These are phyloP conservation scores for Apotomis turbidana DNA, from an alignment of 2,888 invertebrate genomes.

Conservation along the genomic window DNA sequence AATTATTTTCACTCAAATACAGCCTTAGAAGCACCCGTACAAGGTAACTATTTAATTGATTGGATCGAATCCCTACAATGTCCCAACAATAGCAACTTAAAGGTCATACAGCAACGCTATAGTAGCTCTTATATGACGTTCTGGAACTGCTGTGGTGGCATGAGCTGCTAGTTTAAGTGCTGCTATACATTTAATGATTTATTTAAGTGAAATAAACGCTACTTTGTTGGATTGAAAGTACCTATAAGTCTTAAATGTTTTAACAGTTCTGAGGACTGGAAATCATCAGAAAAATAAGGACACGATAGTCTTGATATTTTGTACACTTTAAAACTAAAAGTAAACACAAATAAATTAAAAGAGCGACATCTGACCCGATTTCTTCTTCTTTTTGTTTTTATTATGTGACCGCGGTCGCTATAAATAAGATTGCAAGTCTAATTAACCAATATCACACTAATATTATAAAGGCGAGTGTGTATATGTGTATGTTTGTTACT, in stretches of 20 bases:
- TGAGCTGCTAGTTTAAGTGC: slow-evolving; percentile 26
- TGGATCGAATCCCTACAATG: slow-evolving; percentile 37
- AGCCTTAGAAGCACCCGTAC: slow-evolving; percentile 16
- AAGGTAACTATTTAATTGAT: slow-evolving; percentile 39
- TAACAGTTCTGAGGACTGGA: no score
- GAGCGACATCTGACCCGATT: no score
- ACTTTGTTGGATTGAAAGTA: slow-evolving; percentile 27
- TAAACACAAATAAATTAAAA: no score
- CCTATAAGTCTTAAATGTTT: not conserved
- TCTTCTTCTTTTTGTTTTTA: no score
- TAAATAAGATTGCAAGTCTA: no score
- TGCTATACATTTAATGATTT: slow-evolving; percentile 36
- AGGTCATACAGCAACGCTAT: slow-evolving; percentile 14
- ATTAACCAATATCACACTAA: no score
- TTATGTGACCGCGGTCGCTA: no score
- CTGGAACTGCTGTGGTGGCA: not conserved
- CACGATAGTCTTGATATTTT: no score
- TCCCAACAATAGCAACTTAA: not conserved
- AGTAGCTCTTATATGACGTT: slow-evolving; percentile 12
- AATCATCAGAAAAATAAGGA: no score
- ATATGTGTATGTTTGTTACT: no score
- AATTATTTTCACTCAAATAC: slow-evolving; percentile 21
- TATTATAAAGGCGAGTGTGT: no score
- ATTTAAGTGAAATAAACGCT: slow-evolving; percentile 32
- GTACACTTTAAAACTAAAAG: no score